These are phyloP conservation scores for Metellina segmentata DNA, from an alignment of 2,888 invertebrate genomes.

Conservation along the genomic window DNA sequence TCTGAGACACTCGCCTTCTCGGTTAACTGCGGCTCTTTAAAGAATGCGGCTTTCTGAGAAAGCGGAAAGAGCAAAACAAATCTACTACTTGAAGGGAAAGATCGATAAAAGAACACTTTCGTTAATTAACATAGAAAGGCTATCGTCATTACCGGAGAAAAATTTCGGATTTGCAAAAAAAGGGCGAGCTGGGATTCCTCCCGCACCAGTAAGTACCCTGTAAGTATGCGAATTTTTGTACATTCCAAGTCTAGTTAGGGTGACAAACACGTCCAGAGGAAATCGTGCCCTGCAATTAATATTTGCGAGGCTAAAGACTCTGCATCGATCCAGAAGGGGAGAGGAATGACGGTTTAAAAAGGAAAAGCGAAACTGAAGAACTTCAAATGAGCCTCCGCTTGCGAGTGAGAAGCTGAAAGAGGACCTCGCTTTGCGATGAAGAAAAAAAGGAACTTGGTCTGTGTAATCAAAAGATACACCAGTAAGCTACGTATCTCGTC, in stretches of 20 bases:
- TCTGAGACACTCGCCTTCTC: not conserved
- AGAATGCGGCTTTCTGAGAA: not conserved
- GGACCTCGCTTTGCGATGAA: not conserved
- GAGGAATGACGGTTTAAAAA: constrained; percentile 20
- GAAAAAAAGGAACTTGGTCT: not conserved
- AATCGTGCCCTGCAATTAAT: constrained; percentile 74
- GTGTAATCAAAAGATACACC: no score
- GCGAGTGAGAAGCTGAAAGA: not conserved
- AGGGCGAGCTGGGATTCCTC: constrained; percentile 33
- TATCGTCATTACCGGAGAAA: constrained; percentile 73
- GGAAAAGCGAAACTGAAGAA: constrained; percentile 25
- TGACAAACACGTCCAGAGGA: constrained; percentile 70
- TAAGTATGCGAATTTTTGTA: constrained; percentile 65
- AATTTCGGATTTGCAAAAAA: constrained; percentile 55
- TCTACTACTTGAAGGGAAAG: constrained; percentile 6
- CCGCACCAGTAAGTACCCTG: constrained; percentile 49
- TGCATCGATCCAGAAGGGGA: constrained; percentile 52
- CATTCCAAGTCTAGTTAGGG: constrained; percentile 61
- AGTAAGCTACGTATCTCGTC: no score
- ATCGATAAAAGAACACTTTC: constrained; percentile 72
- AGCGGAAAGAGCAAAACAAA: constrained; percentile 46
- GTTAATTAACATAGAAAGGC: constrained; percentile 75
- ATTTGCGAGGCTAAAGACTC: constrained; percentile 64
- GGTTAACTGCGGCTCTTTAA: constrained; percentile 2
- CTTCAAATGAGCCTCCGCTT: not conserved